These are phyloP conservation scores for Drosophila biarmipes DNA, from an alignment of 1,140 invertebrate genomes.

Conservation along the genomic window DNA sequence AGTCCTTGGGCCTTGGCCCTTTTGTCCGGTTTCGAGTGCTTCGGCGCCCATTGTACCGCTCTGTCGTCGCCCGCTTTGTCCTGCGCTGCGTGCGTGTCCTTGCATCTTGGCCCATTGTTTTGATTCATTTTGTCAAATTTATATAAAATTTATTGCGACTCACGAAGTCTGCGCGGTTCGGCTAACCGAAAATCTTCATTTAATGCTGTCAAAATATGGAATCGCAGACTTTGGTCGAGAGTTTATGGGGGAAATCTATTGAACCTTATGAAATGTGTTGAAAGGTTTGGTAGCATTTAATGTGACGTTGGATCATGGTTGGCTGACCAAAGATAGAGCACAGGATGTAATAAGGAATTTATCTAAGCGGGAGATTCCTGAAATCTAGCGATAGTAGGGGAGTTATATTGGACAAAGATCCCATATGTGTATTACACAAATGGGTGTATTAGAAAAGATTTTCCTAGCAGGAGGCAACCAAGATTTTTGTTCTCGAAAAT, in stretches of 20 bases:
- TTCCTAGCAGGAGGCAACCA: background rate
- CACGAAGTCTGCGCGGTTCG: slow-evolving; percentile 39
- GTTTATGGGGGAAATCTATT: slow-evolving; percentile 13
- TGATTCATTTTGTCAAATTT: slow-evolving; percentile 80
- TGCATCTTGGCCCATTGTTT: slow-evolving; percentile 64
- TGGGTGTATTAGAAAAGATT: slow-evolving; percentile 10
- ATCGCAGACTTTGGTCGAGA: background rate
- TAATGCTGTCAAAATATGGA: slow-evolving; percentile 73
- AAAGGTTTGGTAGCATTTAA: slow-evolving; percentile 1
- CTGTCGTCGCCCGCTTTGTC: slow-evolving; percentile 38
- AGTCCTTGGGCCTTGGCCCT: slow-evolving; percentile 9
- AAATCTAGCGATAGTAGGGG: background rate
- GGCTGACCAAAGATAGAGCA: slow-evolving; percentile 27
- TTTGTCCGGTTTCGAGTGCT: slow-evolving; percentile 47
- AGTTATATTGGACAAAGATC: background rate
- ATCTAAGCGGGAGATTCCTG: slow-evolving; percentile 2
- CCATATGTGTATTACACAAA: background rate
- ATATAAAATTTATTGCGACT: slow-evolving; percentile 75
- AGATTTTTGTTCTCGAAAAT: background rate
- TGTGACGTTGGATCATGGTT: slow-evolving; percentile 14
- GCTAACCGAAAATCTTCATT: slow-evolving; percentile 58
- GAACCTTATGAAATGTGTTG: slow-evolving; percentile 4
- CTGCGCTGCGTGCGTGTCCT: slow-evolving; percentile 61
- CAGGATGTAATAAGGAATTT: slow-evolving; percentile 5
- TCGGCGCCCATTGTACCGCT: slow-evolving; percentile 52